Evolutionary conservation across 2,797 vertebrate species (phyloP).

Genomic region (Neoniphon sammara): DNA sequence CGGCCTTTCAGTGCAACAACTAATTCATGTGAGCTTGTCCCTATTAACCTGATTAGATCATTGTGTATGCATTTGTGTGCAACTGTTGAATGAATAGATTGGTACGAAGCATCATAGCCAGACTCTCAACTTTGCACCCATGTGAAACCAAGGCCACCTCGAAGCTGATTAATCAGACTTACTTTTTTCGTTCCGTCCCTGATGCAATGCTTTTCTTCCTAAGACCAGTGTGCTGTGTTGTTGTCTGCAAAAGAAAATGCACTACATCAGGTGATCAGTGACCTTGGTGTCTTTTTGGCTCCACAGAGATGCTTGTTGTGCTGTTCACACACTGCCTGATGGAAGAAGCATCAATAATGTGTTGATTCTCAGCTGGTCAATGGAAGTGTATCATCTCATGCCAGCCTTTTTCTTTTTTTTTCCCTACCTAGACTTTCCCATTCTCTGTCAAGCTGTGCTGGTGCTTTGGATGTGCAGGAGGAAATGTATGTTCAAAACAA

Average conservation of each 20-base stretch:
- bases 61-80: slow-evolving; percentile 27
- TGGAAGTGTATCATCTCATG: slow-evolving; percentile 44
- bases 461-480: background rate
- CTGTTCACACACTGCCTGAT: slow-evolving; percentile 52
- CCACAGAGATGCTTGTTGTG: slow-evolving; percentile 35
- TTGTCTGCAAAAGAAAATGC: background rate
- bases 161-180: background rate
- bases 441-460: slow-evolving; percentile 35
- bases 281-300: slow-evolving; percentile 31
- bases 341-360: slow-evolving; percentile 52
- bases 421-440: slow-evolving; percentile 39
- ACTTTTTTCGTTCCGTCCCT: too few relatives aligned
- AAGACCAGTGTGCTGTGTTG: too few relatives aligned
- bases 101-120: slow-evolving; percentile 45
- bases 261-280: background rate
- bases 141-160: slow-evolving; percentile 21
- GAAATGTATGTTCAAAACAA: background rate
- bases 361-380: slow-evolving; percentile 46
- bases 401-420: slow-evolving; percentile 21
- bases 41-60: slow-evolving; percentile 73
- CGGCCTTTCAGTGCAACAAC: slow-evolving; percentile 60
- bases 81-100: slow-evolving; percentile 31
- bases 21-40: slow-evolving; percentile 70
- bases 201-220: too few relatives aligned
- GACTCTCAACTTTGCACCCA: slow-evolving; percentile 25